phyloP scores from a whole-genome alignment of 2,888 invertebrate genomes.

The Schizotus pectinicornis region DNA sequence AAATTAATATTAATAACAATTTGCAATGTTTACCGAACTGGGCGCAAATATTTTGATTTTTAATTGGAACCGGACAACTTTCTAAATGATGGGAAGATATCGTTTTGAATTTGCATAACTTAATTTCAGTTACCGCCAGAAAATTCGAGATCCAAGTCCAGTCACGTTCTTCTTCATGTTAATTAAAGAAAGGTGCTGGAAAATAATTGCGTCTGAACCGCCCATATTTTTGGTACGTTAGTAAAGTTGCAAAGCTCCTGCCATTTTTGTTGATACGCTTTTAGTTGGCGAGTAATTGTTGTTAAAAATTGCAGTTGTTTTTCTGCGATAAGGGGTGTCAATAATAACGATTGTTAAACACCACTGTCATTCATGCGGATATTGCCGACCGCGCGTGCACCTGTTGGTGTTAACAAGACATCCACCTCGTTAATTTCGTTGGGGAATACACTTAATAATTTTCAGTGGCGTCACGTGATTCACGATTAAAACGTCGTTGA shows the following conservation, averaged over 20 bases:
- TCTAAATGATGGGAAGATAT: constrained; percentile 16
- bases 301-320: constrained; percentile 6
- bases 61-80: constrained; percentile 16
- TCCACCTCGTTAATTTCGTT: constrained; percentile 23
- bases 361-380: constrained; percentile 18
- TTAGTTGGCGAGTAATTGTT: constrained; percentile 11
- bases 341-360: constrained; percentile 12
- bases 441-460: constrained; percentile 11
- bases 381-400: constrained; percentile 16
- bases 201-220: background rate
- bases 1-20: constrained; percentile 14
- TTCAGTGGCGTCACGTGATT: constrained; percentile 7
- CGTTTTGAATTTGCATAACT: constrained; percentile 20
- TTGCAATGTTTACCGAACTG: constrained; percentile 13
- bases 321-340: constrained; percentile 6
- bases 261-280: constrained; percentile 2
- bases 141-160: constrained; percentile 8
- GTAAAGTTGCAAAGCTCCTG: background rate
- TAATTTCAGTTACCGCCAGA: constrained; percentile 14
- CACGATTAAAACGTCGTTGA: background rate
- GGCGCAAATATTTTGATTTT: constrained; percentile 18
- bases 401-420: constrained; percentile 28
- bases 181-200: background rate
- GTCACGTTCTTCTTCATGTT: constrained; percentile 1
- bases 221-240: too few species aligned